Percentiles rank a stretch among this genome's conserved stretches.
phyloP scores from a whole-genome alignment of 2,888 invertebrate genomes.

The Serrognathus titanus region DNA sequence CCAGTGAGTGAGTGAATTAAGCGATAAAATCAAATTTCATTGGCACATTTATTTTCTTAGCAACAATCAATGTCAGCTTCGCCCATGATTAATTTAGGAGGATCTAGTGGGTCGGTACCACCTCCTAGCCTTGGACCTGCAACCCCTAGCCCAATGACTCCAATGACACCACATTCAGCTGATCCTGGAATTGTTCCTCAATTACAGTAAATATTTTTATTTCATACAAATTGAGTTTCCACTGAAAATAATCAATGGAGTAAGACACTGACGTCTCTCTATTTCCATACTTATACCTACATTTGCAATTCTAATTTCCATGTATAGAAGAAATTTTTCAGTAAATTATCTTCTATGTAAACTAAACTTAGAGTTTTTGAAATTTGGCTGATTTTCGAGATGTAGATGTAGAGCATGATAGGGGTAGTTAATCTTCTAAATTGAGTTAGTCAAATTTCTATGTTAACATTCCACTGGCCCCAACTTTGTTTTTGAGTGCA shows the following conservation, averaged over 20 bases:
- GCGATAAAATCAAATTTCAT: neutral
- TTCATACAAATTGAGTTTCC: neutral
- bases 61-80: constrained; percentile 47
- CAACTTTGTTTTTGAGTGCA: too few relatives aligned
- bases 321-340: neutral
- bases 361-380: neutral
- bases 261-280: too few relatives aligned
- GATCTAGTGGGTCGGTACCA: constrained; percentile 58
- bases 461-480: too few relatives aligned
- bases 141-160: constrained; percentile 76
- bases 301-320: too few relatives aligned
- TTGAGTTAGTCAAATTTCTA: too few relatives aligned
- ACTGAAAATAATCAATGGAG: too few relatives aligned
- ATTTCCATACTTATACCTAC: too few relatives aligned
- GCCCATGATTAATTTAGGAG: constrained; percentile 67
- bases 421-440: too few relatives aligned
- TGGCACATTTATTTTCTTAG: constrained; percentile 1
- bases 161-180: constrained; percentile 88
- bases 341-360: neutral
- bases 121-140: constrained; percentile 69
- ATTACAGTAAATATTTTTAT: constrained; percentile 66
- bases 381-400: too few relatives aligned
- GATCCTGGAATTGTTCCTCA: constrained; percentile 94
- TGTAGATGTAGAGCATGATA: too few relatives aligned
- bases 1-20: constrained; percentile 57